These are phyloP conservation scores for Vanessa atalanta DNA, from an alignment of 1,140 invertebrate genomes.

Conservation along the genomic window DNA sequence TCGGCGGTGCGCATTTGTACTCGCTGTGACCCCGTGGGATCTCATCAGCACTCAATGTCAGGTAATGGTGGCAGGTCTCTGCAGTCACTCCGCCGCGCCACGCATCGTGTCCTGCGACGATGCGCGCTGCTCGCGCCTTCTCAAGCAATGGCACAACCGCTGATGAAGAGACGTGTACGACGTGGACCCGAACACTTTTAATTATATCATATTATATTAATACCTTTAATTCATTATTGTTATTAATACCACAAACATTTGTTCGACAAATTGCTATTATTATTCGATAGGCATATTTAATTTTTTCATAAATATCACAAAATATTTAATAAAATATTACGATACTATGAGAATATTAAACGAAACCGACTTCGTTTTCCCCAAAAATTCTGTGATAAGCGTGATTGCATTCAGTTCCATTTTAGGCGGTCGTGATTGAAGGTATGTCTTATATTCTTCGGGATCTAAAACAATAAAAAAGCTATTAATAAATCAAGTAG, in stretches of 20 bases:
- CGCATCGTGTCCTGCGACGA: slow-evolving; percentile 40
- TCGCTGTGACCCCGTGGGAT: slow-evolving; percentile 84
- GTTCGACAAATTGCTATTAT: too few relatives aligned
- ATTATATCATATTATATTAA: background rate
- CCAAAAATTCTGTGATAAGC: slow-evolving; percentile 81
- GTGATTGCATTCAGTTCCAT: slow-evolving; percentile 86
- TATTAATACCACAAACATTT: background rate
- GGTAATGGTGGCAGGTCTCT: slow-evolving; percentile 88
- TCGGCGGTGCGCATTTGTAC: slow-evolving; percentile 88
- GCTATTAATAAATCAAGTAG: background rate
- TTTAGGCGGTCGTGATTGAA: slow-evolving; percentile 82
- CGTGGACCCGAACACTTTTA: slow-evolving; percentile 84
- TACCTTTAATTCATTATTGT: background rate
- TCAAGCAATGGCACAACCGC: slow-evolving; percentile 73
- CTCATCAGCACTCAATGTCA: slow-evolving; percentile 83
- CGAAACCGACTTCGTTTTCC: slow-evolving; percentile 78
- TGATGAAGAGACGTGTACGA: slow-evolving; percentile 87
- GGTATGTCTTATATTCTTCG: slow-evolving; percentile 83
- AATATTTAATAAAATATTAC: background rate
- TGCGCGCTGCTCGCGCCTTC: slow-evolving; percentile 49
- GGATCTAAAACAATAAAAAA: slow-evolving; percentile 69
- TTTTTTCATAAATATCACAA: background rate
- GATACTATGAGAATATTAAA: too few relatives aligned
- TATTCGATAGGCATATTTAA: background rate
- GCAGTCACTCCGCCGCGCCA: slow-evolving; percentile 81